These are phyloP conservation scores for Hydrotaea cyrtoneurina DNA, from an alignment of 2,888 invertebrate genomes.

Conservation along the genomic window DNA sequence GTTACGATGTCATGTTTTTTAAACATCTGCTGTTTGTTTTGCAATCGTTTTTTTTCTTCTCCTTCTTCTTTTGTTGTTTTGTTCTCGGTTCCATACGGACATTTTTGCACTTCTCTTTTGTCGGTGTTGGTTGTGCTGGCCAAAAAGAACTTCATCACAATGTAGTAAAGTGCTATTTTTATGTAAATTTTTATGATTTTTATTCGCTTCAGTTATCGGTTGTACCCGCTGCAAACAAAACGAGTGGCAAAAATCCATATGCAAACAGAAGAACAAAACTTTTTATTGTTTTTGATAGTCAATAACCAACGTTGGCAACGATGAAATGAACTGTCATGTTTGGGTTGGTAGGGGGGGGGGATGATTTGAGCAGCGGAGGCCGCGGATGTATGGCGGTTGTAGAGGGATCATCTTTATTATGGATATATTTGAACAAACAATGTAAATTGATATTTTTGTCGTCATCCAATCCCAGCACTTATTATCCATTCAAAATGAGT, in stretches of 20 bases:
- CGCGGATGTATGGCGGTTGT: slow-evolving; percentile 10
- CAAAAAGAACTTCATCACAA: neutral
- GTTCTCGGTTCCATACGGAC: neutral
- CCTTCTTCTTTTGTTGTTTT: neutral
- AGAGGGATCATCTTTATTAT: slow-evolving; percentile 37
- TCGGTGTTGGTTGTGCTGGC: too few species aligned
- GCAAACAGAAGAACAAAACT: neutral
- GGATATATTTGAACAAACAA: slow-evolving; percentile 33
- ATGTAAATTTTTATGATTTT: slow-evolving; percentile 35
- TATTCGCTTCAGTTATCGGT: neutral
- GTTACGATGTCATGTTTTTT: slow-evolving; percentile 35
- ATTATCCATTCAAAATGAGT: neutral
- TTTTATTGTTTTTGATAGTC: slow-evolving; percentile 15
- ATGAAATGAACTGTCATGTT: neutral
- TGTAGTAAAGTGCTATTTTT: slow-evolving; percentile 21
- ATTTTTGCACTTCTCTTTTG: too few species aligned
- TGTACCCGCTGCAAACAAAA: too few species aligned
- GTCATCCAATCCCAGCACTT: slow-evolving; percentile 17
- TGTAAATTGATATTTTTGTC: slow-evolving; percentile 33
- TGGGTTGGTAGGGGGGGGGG: neutral
- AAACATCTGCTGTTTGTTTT: slow-evolving; percentile 58
- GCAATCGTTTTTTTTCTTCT: slow-evolving; percentile 25
- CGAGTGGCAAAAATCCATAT: neutral
- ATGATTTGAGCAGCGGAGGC: neutral
- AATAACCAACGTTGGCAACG: neutral